Base-by-base conservation (phyloP, 2,113 vertebrate genomes). In the Ceuthmochares aereus region DNA sequence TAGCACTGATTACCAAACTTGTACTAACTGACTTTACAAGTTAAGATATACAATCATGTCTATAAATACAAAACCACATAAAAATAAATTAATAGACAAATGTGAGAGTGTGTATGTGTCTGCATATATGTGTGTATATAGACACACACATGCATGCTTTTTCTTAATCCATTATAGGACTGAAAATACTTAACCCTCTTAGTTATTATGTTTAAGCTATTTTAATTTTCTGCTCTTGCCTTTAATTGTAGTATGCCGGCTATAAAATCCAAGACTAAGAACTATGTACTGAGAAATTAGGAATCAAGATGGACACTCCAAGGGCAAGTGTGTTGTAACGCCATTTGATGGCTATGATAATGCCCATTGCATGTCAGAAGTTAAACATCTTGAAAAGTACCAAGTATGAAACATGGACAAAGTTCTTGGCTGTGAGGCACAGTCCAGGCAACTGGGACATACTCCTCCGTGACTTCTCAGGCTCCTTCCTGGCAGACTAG, bases 171-270 rank as follows among this genome's bases (percentile, higher is more conserved):
- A 12, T 20, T 74, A 56, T 14, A 16, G 29, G 36, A 70, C 40
- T 78, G 66, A 82, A 91, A 82, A 47, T 80, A 37, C 18, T 73
- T 91, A 27, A 34, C 8, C 23, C 5, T 36, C 14, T 70, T 47
- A n/a, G 7, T 66, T 89, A 32, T 29, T 88, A 45, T 27, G 16
- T 29, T 34, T 59, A 66, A 67, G n/a, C 7, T 32, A 68, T 55
- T 90, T 93, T 72, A 15, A 55, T 91, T 89, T 95, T 23, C 63
- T 86, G n/a, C 32, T 90, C 29, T 9, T 79, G 7, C 27, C 11
- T 85, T 88, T 73, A 85, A 60, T 79, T 83, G 43, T 7, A 49
- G 36, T 10, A 79, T 76, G 17, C 4, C 6, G 85, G 64, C 30
- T 47, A 83, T 23, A 79, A 92, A 82, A 73, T 56, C 9, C 11